Conservation (phyloP, 2,888 invertebrate genomes). For the Ernsta delagoae region DNA sequence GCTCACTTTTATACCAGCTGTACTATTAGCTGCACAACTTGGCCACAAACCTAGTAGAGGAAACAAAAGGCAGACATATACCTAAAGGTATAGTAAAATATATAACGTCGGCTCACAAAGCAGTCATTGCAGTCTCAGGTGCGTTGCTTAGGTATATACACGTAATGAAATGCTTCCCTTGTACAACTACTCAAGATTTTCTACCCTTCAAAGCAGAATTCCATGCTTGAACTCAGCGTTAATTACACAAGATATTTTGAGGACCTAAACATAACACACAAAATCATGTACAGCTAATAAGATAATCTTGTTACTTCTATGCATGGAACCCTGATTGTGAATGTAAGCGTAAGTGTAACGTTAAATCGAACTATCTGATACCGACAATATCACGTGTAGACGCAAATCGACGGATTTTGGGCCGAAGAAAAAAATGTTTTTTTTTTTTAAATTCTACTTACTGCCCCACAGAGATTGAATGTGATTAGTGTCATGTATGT, state of each 20-base stretch:
- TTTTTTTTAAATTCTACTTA: too few species aligned
- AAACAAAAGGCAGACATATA: background rate
- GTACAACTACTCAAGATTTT: constrained; percentile 15
- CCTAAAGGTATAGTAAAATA: background rate
- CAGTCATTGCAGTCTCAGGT: constrained; percentile 23
- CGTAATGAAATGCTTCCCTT: constrained; percentile 25
- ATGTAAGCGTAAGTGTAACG: too few species aligned
- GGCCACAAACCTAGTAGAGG: background rate
- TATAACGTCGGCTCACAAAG: background rate
- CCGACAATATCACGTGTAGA: too few species aligned
- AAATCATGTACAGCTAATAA: background rate
- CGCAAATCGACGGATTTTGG: too few species aligned
- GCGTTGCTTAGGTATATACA: constrained; percentile 22
- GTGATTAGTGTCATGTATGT: too few species aligned
- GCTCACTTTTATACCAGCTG: too few species aligned
- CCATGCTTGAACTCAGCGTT: background rate
- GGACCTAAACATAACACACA: background rate
- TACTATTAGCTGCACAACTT: too few species aligned
- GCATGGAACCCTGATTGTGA: too few species aligned
- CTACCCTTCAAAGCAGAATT: constrained; percentile 13
- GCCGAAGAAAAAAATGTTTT: too few species aligned
- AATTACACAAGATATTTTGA: constrained; percentile 8
- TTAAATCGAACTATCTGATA: too few species aligned
- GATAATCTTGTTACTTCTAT: background rate
- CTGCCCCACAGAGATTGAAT: too few species aligned